Base-by-base conservation (phyloP, 2,113 vertebrate species). In the Sebastes fasciatus region DNA sequence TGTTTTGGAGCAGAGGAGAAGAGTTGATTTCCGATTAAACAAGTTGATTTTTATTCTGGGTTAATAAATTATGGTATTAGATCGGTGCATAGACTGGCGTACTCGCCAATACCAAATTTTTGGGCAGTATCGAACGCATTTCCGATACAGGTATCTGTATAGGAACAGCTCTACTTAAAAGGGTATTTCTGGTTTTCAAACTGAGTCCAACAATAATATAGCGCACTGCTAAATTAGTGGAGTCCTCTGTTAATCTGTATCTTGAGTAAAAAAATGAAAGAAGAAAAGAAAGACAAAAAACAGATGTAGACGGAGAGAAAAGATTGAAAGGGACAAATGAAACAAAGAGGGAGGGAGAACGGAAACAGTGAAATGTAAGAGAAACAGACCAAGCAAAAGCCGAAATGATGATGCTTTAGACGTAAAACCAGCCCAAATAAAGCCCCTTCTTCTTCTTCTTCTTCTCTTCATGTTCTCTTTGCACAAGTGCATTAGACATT, bases 391-490 rank as follows among this genome's bases (percentile, higher is more conserved):
- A 8, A 71, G 66, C 4, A 4, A 82, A 69, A 54, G 8, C n/a
- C 5, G 6, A 60, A 73, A 57, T 34, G 0, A 9, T 51, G 17
- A 58, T n/a, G 11, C 3, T 46, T 66, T 46, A 74, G 42, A 69
- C 40, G 51, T 51, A 58, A 70, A 84, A 73, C 8, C 26, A 70
- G 9, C 0, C 17, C 9, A 16, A 54, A 72, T 14, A 58, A 60
- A 79, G 11, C 9, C 6, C 34, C 34, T 34, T 34, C 34, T 34
- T 4, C 34, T 34, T 17, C 10, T 73, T 78, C 42, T 51, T 55
- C 7, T 83, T 79, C 43, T 26, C 16, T 77, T 72, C n/a, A 16
- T 75, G 10, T 75, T 79, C 42, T 72, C 19, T 79, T 43, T 23
- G 46, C 34, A 76, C 68, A 80, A 61, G 43, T 67, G 46, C 43